Percentiles rank a stretch among this genome's conserved stretches.
phyloP scores from a whole-genome alignment of 2,113 vertebrate genomes.

The Telmatochromis sp. region DNA sequence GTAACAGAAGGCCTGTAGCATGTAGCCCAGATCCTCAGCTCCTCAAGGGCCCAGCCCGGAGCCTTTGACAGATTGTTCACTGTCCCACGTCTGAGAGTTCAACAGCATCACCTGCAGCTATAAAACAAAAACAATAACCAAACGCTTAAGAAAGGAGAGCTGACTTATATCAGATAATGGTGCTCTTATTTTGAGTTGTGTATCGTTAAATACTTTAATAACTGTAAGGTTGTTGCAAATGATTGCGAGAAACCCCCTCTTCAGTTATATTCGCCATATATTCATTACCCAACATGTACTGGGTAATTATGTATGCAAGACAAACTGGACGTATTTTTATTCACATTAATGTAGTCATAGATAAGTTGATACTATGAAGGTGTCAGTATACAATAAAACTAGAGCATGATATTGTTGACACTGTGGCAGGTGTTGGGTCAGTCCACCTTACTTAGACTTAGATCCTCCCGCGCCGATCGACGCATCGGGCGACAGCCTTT shows the following conservation, averaged over 20 bases:
- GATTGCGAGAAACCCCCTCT: not conserved
- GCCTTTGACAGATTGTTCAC: slow-evolving; percentile 29
- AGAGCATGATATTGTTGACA: not conserved
- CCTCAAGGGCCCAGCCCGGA: not conserved
- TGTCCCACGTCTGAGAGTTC: slow-evolving; percentile 6
- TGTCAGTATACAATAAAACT: not conserved
- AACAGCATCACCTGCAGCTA: not conserved
- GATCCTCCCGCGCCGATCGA: no score
- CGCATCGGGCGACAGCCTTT: fast-evolving
- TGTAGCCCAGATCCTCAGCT: not conserved
- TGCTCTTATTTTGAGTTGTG: not conserved
- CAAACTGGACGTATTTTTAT: not conserved
- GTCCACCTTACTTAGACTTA: not conserved
- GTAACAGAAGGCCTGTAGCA: slow-evolving; percentile 17
- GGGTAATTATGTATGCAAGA: not conserved
- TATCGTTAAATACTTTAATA: not conserved
- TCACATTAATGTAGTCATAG: not conserved
- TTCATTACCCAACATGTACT: not conserved
- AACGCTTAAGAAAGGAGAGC: not conserved
- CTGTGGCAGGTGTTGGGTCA: not conserved
- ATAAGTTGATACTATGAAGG: fast-evolving
- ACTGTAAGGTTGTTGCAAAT: not conserved
- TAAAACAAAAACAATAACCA: not conserved
- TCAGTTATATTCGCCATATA: not conserved
- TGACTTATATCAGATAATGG: not conserved